Base-by-base conservation (phyloP, 2,113 vertebrate genomes). In the Platycercus adscitus region DNA sequence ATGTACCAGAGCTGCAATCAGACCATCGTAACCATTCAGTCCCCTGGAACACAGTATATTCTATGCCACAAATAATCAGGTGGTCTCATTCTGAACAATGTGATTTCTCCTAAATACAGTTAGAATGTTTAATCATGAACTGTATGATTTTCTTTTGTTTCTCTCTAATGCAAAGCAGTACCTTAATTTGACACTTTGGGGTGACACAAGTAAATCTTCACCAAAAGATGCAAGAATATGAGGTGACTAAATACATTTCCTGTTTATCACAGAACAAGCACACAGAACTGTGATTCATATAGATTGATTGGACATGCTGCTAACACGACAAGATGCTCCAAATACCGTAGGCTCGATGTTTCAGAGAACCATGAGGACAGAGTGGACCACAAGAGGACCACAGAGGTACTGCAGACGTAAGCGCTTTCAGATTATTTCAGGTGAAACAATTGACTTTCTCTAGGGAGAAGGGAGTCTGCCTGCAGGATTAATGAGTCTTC, bases 281-380 rank as follows among this genome's bases (percentile, higher is more conserved):
- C 33, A 80, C 11, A 92, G 79, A 89, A 70, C 61, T 46, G 17
- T 50, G 39, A 77, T 26, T 84, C 26, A 29, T 11, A 39, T 3
- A 43, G 20, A 44, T 56, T 26, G 7, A 47, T 17, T 61, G 11
- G 26, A 53, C 9, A 76, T 44, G 28, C 33, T 86, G 49, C 23
- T 29, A 46, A 50, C 61, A 24, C 26, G 35, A 80, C 20, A 65
- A 83, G 37, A 77, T 64, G 41, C 13, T 94, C 31, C 21, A 24
- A 31, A 65, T 10, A 65, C 31, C 2, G 0, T 16, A 33, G 24
- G 24, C 8, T 63, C 2, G 0, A 17, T 43, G 25, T 72, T 80
- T 91, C 70, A 66, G 39, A 77, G 58, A 58, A 66, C 41, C 16
- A 1, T 13, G 26, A 31, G 49, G n/a, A 68, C 52, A 43, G 66